Evolutionary conservation across 30 jellyfish, hydroid and myxozoan species (phyloP).

Genomic region (Aurelia aurita complex sp. Pacific): DNA sequence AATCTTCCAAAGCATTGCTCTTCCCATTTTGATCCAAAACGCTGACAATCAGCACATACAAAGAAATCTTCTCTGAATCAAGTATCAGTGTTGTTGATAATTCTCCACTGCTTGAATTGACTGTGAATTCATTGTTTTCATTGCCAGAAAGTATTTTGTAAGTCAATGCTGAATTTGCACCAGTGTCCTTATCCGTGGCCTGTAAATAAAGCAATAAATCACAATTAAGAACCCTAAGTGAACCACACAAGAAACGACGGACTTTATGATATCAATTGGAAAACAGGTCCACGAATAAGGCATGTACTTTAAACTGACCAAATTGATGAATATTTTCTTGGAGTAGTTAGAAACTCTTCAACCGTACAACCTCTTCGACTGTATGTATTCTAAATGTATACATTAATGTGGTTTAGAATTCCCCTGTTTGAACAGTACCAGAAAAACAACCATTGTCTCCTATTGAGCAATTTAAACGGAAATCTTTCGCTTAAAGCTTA

Average conservation of each 20-base stretch:
- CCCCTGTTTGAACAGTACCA: too few species aligned
- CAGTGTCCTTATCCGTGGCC: conserved; percentile 87
- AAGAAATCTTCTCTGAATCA: conserved; percentile 34
- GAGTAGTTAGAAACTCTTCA: too few species aligned
- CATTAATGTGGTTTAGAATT: too few species aligned
- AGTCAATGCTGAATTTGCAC: conserved; percentile 67
- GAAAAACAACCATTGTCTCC: too few species aligned
- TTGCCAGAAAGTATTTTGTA: conserved; percentile 62
- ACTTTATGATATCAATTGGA: too few species aligned
- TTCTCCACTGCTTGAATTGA: conserved; percentile 44
- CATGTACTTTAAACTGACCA: too few species aligned
- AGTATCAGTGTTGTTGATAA: conserved; percentile 22
- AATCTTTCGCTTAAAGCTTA: neutral
- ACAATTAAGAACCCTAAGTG: neutral
- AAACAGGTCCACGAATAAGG: too few species aligned
- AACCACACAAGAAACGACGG: too few species aligned
- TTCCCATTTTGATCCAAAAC: conserved; percentile 37
- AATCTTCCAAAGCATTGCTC: conserved; percentile 33
- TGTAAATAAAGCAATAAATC: neutral
- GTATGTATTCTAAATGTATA: too few species aligned
- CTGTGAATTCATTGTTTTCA: conserved; percentile 24
- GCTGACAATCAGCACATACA: conserved; percentile 37
- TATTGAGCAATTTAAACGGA: too few species aligned
- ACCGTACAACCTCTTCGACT: too few species aligned
- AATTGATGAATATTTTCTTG: too few species aligned